Conservation (phyloP, 2,113 vertebrate species). For the Thomomys bottae region DNA sequence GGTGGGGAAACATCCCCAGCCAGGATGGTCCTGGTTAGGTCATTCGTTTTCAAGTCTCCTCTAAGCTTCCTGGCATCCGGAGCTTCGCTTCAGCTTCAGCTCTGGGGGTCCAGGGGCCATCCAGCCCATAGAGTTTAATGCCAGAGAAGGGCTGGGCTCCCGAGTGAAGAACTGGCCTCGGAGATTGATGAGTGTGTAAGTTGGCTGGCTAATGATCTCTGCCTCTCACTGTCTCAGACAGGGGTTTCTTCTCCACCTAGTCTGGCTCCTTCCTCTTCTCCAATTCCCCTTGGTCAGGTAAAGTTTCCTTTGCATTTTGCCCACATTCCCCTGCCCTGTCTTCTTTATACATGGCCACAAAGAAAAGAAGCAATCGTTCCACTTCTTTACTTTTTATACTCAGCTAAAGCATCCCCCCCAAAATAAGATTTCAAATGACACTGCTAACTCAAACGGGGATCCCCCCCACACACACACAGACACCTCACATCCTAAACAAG, state of each 20-base stretch:
- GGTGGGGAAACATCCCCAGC: not conserved
- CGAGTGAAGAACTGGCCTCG: conserved; percentile 22
- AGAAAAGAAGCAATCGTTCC: conserved; percentile 45
- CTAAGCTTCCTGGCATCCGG: not conserved
- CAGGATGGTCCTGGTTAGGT: not conserved
- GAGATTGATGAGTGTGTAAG: conserved; percentile 48
- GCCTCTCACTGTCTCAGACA: not conserved
- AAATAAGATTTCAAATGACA: not conserved
- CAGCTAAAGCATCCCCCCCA: not conserved
- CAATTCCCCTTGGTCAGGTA: conserved; percentile 49
- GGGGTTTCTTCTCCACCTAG: not conserved
- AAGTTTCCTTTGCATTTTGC: conserved; percentile 72
- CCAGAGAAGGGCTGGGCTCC: not conserved
- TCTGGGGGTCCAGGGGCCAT: not conserved
- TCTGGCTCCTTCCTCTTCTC: not conserved
- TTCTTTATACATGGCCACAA: conserved; percentile 35
- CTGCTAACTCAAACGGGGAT: not conserved
- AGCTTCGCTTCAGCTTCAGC: not conserved
- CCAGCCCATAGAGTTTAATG: not conserved
- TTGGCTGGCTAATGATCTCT: not conserved
- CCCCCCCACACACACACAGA: not conserved
- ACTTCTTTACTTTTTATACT: conserved; percentile 56
- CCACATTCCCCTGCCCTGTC: not conserved
- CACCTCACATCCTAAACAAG: conserved; percentile 15
- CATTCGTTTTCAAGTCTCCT: conserved; percentile 42